Conservation (phyloP, 2,113 vertebrate genomes). For the Peucedramus taeniatus region DNA sequence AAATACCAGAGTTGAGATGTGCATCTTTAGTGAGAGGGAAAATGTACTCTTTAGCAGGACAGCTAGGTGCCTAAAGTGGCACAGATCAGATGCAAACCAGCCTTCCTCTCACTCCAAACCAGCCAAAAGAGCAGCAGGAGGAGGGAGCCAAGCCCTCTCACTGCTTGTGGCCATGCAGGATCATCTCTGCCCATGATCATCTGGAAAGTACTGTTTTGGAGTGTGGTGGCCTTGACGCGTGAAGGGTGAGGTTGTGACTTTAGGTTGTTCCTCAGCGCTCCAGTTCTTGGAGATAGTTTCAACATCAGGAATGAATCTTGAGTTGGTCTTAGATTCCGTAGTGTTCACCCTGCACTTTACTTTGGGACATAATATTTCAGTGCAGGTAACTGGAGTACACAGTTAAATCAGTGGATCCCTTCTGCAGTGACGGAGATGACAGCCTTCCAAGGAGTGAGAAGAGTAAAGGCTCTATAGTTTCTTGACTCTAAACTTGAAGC, state of each 20-base stretch:
- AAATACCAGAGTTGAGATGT: not conserved
- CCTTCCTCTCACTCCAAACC: not conserved
- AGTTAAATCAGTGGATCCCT: not conserved
- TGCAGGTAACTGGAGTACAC: not conserved
- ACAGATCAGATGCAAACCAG: not conserved
- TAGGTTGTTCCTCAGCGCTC: not conserved
- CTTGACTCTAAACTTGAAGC: not conserved
- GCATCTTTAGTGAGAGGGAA: not conserved
- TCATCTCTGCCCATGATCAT: not conserved
- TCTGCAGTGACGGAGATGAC: not conserved
- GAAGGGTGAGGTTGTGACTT: not conserved
- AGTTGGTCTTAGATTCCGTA: not conserved
- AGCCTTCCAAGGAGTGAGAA: not conserved
- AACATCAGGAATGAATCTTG: not conserved
- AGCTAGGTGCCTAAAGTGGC: not conserved
- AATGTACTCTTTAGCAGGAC: not conserved
- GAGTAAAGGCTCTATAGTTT: not conserved
- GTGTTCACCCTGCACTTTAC: not conserved
- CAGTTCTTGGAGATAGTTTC: not conserved
- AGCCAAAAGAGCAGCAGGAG: not conserved
- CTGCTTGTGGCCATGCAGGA: not conserved
- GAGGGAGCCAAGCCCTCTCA: not conserved
- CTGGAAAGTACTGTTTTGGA: not conserved
- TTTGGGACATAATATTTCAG: not conserved
- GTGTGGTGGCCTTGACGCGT: not conserved